Evolutionary conservation across 2,888 invertebrate species (phyloP).

Genomic region (Trachelus iudaicus): DNA sequence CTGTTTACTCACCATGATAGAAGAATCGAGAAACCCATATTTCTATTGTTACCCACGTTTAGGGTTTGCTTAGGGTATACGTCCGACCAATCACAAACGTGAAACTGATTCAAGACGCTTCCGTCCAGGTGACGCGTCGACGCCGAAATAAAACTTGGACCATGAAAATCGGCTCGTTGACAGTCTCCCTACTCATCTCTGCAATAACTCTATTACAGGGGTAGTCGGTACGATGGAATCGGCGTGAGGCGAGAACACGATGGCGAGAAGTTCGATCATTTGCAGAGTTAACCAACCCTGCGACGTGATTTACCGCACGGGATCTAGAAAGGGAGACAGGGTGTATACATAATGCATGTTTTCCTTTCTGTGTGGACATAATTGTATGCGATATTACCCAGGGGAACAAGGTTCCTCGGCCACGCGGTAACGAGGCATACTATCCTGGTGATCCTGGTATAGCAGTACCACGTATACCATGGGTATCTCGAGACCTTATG

Average conservation of each 20-base stretch:
- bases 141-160: too few relatives aligned
- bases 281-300: slow-evolving; percentile 62
- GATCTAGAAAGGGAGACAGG: slow-evolving; percentile 1
- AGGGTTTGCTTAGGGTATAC: too few relatives aligned
- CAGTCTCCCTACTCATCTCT: too few relatives aligned
- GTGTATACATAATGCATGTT: slow-evolving; percentile 60
- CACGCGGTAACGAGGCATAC: slow-evolving; percentile 62
- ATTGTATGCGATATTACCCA: slow-evolving; percentile 64
- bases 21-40: too few relatives aligned
- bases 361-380: slow-evolving; percentile 56
- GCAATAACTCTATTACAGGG: too few relatives aligned
- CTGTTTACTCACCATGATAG: too few relatives aligned
- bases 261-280: slow-evolving; percentile 43
- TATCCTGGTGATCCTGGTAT: slow-evolving; percentile 38
- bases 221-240: not conserved
- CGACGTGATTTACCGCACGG: slow-evolving; percentile 56
- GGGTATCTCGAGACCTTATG: not conserved
- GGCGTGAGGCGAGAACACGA: not conserved
- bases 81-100: too few relatives aligned
- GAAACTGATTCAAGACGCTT: too few relatives aligned
- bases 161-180: too few relatives aligned
- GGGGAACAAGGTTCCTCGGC: slow-evolving; percentile 50
- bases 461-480: not conserved
- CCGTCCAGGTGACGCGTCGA: too few relatives aligned
- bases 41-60: too few relatives aligned